Percentiles rank a stretch among this genome's conserved stretches.
These are phyloP conservation scores for Pheucticus melanocephalus DNA, from an alignment of 2,113 vertebrate species.

Conservation along the genomic window DNA sequence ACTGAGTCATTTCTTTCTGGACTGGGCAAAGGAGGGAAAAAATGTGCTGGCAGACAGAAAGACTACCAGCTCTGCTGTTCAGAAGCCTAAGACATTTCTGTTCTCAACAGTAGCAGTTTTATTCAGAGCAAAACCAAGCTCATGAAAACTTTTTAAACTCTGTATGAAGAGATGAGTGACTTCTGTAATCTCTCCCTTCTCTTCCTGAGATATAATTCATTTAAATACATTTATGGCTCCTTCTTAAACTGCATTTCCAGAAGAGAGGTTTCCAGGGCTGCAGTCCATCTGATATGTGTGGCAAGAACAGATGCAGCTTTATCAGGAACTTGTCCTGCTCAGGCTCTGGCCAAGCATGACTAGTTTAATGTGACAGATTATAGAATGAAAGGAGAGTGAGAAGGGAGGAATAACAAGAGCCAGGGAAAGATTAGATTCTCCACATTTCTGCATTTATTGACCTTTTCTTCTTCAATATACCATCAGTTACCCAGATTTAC, in stretches of 20 bases:
- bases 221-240: neutral
- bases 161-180: neutral
- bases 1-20: constrained; percentile 46
- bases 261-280: neutral
- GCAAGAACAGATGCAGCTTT: neutral
- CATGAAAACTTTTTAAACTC: neutral
- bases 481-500: neutral
- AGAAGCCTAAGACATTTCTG: neutral
- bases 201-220: neutral
- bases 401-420: neutral
- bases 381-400: neutral
- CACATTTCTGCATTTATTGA: constrained; percentile 25
- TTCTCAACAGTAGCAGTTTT: neutral
- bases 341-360: neutral
- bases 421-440: neutral
- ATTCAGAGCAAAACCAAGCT: neutral
- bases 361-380: constrained; percentile 6
- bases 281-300: neutral
- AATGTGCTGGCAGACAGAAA: neutral
- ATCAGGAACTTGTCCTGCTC: neutral
- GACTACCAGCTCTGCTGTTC: neutral
- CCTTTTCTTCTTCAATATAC: neutral
- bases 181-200: neutral
- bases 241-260: neutral
- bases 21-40: neutral